phyloP scores from a whole-genome alignment of 2,797 vertebrate species.

The Ctenopoma multispine region DNA sequence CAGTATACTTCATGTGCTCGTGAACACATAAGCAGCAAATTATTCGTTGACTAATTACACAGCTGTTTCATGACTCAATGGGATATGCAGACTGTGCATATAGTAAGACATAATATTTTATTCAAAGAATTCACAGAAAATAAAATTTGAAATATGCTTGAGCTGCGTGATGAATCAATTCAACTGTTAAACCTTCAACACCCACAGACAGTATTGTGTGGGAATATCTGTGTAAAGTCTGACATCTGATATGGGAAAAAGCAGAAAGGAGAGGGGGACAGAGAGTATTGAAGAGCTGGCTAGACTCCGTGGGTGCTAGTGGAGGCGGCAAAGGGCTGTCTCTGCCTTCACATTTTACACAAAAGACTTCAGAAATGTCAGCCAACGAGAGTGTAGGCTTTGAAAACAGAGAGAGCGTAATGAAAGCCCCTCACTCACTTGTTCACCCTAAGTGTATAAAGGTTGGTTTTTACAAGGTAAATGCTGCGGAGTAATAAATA shows the following conservation, averaged over 20 bases:
- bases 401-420: constrained; percentile 64
- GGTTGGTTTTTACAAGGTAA: constrained; percentile 40
- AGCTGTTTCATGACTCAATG: constrained; percentile 11
- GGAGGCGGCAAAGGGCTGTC: constrained; percentile 70
- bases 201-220: constrained; percentile 50
- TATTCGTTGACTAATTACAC: constrained; percentile 37
- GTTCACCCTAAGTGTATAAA: constrained; percentile 48
- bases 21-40: constrained; percentile 15
- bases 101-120: constrained; percentile 6
- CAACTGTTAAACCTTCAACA: constrained; percentile 18
- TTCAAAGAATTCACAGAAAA: constrained; percentile 18
- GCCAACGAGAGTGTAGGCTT: constrained; percentile 63
- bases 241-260: constrained; percentile 63
- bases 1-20: constrained; percentile 26
- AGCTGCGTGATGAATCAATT: constrained; percentile 33
- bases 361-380: constrained; percentile 80
- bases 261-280: constrained; percentile 40
- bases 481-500: constrained; percentile 42
- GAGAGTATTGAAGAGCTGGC: constrained; percentile 63
- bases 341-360: constrained; percentile 76
- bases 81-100: neutral
- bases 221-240: constrained; percentile 56
- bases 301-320: constrained; percentile 68
- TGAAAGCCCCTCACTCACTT: constrained; percentile 64
- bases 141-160: constrained; percentile 27